Base-by-base conservation (phyloP, 2,797 vertebrate species). In the Setipinna tenuifilis region DNA sequence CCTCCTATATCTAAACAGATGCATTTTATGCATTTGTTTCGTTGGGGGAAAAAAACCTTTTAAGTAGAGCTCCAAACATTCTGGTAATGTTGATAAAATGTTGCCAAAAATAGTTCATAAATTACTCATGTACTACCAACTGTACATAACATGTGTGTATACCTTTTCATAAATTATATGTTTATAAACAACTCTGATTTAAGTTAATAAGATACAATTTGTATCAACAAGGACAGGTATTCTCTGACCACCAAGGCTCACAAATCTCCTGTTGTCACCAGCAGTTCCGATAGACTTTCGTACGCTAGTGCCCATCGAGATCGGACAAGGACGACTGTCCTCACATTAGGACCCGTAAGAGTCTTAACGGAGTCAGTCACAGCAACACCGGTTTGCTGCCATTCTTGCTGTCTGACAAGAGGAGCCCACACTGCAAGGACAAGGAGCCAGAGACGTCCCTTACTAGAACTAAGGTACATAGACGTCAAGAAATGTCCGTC, bases 121-220 rank as follows among this genome's bases (percentile, higher is more conserved):
- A 94, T 95, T 93, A 95, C 91, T 89, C 93, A 93, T 94, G 93
- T 96, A 95, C 95, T 96, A 94, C 96, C 91, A 95, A 95, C 90
- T 89, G 93, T 92, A 95, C 92, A 93, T 93, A 89, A 87, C 86
- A 86, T 87, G 88, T 89, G 86, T 88, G 93, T 91, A 90, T 91
- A 91, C 92, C 92, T 92, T 87, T 78, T 87, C 84, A 92, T 93
- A 90, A 81, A 93, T 92, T 94, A 94, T 92, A 94, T 92, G 93
- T 90, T 93, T 93, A 94, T 90, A 95, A 93, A 95, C 90, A 93
- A 91, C 91, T 94, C 92, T 89, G 89, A 92, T 93, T 89, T 93
- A 96, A 93, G 95, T 97, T 97, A 95, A 97, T 93, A 96, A 96
- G 97, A 99, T 98, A 99, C 98, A 99, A 99, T 98, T 99, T 98